Evolutionary conservation across 2,888 invertebrate genomes (phyloP).

Genomic region (Apodemia mormo): DNA sequence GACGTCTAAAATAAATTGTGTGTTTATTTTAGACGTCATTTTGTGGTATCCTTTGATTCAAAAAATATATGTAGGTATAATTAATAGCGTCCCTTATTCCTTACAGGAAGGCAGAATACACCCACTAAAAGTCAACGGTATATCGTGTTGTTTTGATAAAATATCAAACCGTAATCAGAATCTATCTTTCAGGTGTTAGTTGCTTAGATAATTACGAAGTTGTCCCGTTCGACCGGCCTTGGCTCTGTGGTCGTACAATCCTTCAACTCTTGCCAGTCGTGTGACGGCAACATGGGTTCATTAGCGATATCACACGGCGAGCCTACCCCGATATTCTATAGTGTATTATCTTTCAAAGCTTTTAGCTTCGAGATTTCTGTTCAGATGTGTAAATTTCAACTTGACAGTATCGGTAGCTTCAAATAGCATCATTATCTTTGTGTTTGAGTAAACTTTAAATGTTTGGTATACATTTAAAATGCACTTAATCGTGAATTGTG

Average conservation of each 20-base stretch:
- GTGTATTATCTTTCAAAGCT: slow-evolving; percentile 70
- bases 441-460: slow-evolving; percentile 12
- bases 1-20: no score
- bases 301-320: slow-evolving; percentile 69
- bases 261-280: slow-evolving; percentile 66
- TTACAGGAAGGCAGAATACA: neutral
- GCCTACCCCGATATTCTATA: slow-evolving; percentile 48
- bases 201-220: slow-evolving; percentile 65
- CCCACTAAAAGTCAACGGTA: neutral
- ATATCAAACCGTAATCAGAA: slow-evolving; percentile 4
- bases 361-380: slow-evolving; percentile 66
- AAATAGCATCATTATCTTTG: slow-evolving; percentile 48
- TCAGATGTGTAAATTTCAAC: slow-evolving; percentile 43
- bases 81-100: no score
- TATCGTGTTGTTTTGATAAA: neutral
- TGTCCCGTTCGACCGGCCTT: slow-evolving; percentile 67
- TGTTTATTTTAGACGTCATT: no score
- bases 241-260: slow-evolving; percentile 45
- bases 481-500: neutral
- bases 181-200: slow-evolving; percentile 29
- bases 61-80: no score
- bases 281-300: slow-evolving; percentile 76
- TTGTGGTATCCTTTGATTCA: no score
- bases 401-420: slow-evolving; percentile 45
- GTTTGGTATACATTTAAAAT: neutral